These are phyloP conservation scores for Oncorhynchus kisutch DNA, from an alignment of 2,113 vertebrate species.

Conservation along the genomic window DNA sequence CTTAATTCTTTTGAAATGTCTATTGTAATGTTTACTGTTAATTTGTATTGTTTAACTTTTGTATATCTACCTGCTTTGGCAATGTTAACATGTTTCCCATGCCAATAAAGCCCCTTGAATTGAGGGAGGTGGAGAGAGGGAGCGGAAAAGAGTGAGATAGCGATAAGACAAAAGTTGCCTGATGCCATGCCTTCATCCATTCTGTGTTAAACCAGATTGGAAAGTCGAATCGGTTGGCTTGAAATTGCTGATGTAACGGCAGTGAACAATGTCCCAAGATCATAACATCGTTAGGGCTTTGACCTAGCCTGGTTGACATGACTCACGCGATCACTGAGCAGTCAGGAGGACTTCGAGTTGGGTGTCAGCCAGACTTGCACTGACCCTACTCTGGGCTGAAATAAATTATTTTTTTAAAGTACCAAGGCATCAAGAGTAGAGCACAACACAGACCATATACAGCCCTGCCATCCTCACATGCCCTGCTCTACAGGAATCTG, in stretches of 20 bases:
- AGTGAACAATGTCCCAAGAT: background rate
- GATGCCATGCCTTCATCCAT: background rate
- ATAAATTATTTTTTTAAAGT: too few relatives aligned
- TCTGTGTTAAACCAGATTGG: background rate
- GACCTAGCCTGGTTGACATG: too few relatives aligned
- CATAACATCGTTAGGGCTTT: background rate
- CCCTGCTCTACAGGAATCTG: background rate
- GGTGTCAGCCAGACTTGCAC: background rate
- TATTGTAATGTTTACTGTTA: too few relatives aligned
- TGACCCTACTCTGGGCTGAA: background rate
- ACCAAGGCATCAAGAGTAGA: background rate
- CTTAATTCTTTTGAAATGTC: too few relatives aligned
- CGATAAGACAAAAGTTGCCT: background rate
- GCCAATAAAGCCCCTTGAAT: too few relatives aligned
- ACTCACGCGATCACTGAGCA: too few relatives aligned
- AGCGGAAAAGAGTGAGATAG: background rate
- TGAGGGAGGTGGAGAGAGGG: conserved; percentile 5
- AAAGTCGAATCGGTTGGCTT: background rate
- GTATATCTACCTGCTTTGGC: too few relatives aligned
- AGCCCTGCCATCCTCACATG: background rate
- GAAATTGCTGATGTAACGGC: background rate
- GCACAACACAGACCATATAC: background rate
- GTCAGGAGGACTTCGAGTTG: too few relatives aligned
- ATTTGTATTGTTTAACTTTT: too few relatives aligned
- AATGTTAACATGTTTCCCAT: too few relatives aligned